Percentiles rank a stretch among this genome's conserved stretches.
Evolutionary conservation across 30 jellyfish, hydroid and myxozoan species (phyloP).

Genomic region (Catostylus mosaicus): DNA sequence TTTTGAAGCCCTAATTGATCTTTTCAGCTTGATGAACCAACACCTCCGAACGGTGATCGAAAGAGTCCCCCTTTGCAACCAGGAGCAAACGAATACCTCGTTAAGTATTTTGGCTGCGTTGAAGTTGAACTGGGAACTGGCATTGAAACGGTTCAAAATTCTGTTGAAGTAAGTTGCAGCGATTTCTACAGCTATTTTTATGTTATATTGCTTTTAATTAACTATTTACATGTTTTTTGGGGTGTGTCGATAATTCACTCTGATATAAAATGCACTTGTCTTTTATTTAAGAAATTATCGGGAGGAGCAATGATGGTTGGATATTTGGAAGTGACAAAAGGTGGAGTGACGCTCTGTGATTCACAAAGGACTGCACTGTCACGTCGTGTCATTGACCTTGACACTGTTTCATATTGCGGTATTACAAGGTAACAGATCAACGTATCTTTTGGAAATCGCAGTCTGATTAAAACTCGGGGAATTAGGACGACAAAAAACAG

Average conservation of each 20-base stretch:
- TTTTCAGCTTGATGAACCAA: conserved; percentile 43
- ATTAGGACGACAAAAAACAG: no score
- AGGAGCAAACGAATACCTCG: conserved; percentile 74
- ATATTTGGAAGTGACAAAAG: conserved; percentile 72
- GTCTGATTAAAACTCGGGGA: no score
- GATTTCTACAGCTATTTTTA: neutral
- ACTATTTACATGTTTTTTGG: neutral
- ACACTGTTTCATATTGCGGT: conserved; percentile 92
- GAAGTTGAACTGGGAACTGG: conserved; percentile 96
- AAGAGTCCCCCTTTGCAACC: conserved; percentile 68
- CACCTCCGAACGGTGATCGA: conserved; percentile 35
- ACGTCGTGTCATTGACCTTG: conserved; percentile 87
- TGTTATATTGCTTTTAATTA: no score
- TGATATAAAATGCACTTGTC: neutral
- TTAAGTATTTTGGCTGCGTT: conserved; percentile 92
- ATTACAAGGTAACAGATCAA: conserved; percentile 96
- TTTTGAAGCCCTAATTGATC: no score
- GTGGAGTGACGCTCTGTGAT: conserved; percentile 79
- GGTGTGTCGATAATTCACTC: neutral
- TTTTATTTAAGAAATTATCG: conserved; percentile 63
- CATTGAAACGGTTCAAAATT: conserved; percentile 83
- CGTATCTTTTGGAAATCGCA: no score
- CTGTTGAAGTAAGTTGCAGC: conserved; percentile 78
- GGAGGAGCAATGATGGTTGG: conserved; percentile 97
- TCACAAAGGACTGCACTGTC: conserved; percentile 93